These are phyloP conservation scores for Caenorhabditis sp. DNA, from an alignment of 2,888 invertebrate species.

Conservation along the genomic window DNA sequence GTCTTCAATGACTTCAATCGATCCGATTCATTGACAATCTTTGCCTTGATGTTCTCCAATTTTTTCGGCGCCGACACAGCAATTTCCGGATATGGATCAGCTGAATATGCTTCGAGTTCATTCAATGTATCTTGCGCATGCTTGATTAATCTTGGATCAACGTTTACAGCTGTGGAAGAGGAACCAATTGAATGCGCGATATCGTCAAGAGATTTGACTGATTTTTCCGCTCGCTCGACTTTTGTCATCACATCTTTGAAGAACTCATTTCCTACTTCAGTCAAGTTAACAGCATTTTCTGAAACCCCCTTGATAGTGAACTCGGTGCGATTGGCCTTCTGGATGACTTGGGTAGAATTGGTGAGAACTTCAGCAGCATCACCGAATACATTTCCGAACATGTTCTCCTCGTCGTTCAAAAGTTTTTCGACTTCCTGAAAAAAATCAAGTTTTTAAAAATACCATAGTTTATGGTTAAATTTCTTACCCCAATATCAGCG, in stretches of 20 bases:
- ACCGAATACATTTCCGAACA: slow-evolving; percentile 42
- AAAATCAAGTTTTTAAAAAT: not conserved
- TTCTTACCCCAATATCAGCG: slow-evolving; percentile 18
- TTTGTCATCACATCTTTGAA: slow-evolving; percentile 47
- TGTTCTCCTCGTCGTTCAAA: slow-evolving; percentile 47
- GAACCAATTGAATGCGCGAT: slow-evolving; percentile 45
- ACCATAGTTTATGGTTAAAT: not conserved
- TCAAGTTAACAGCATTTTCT: slow-evolving; percentile 46
- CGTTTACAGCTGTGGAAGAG: slow-evolving; percentile 43
- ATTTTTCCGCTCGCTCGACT: slow-evolving; percentile 22
- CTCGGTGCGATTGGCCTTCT: slow-evolving; percentile 22
- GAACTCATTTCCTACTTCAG: slow-evolving; percentile 48
- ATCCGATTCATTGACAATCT: slow-evolving; percentile 25
- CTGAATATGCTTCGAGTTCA: slow-evolving; percentile 41
- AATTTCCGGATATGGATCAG: slow-evolving; percentile 37
- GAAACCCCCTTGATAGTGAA: not conserved
- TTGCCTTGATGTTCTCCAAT: slow-evolving; percentile 26
- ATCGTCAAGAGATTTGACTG: slow-evolving; percentile 23
- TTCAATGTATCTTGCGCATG: slow-evolving; percentile 44
- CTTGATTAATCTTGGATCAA: slow-evolving; percentile 40
- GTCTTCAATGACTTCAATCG: slow-evolving; percentile 29
- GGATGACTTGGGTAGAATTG: slow-evolving; percentile 35
- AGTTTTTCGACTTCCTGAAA: slow-evolving; percentile 37
- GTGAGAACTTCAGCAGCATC: slow-evolving; percentile 39
- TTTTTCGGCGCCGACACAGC: slow-evolving; percentile 25